Evolutionary conservation across 2,113 vertebrate genomes (phyloP), one percentile per base, ranked within the genome.

Genomic region (Bambusicola thoracicus): DNA sequence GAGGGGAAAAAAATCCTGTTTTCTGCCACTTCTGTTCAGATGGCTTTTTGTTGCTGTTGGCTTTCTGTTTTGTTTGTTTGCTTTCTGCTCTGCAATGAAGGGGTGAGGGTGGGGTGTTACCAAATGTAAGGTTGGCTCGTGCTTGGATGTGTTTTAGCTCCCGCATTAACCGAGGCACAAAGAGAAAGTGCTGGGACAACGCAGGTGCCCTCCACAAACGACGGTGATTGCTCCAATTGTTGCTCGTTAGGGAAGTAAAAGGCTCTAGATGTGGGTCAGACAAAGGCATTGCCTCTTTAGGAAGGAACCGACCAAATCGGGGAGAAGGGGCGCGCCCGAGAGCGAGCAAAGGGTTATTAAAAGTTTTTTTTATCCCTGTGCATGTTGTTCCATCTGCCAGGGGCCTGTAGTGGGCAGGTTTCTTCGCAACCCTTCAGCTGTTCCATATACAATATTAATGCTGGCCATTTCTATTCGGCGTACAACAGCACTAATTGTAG

Each of bases 391-490:
- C 99, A 99, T 99, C 99, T 99, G 99, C 99, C 98, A 98, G 98
- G 98, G 97, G 98, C 98, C 97, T 98, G 98, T 95, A 92, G 93
- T 91, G 96, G 97, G 98, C 97, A 94, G 98, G 97, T 89, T 94
- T 87, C 91, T 93, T 96, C 97, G 83, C 97, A 97, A 92, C 98
- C 93, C 97, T 98, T 99, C 99, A 99, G 98, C 99, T 99, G 99
- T 98, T 98, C 97, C 97, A 97, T 98, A 99, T 99, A 98, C 98
- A 99, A 99, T 99, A 99, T 99, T 99, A 99, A 99, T 99, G 98
- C 98, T 97, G 98, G 97, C 98, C 98, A 97, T 97, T 98, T 97
- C 97, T 92, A 95, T 97, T 97, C 97, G 97, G 93, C 98, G 95
- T 98, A 98, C 97, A 98, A 98, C 97, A 93, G 97, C 96, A 96